A percentile compares a stretch with the other conserved stretches of the same genome.
Evolutionary conservation across 2,797 vertebrate genomes (phyloP).

Genomic region (Hydrocynus forskahlii): DNA sequence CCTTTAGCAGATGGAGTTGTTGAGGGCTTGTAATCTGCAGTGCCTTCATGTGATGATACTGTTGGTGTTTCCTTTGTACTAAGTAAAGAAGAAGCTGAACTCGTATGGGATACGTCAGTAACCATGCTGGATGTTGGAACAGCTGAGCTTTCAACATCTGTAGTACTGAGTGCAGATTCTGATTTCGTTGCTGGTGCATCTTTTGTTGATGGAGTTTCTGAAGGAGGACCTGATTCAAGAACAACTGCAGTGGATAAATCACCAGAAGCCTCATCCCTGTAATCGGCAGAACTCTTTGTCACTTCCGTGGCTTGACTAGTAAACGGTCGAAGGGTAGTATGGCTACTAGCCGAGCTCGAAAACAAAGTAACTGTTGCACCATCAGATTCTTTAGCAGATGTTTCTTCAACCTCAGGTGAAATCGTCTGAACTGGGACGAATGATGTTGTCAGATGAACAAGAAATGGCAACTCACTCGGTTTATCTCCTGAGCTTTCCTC

Average conservation of each 20-base stretch:
- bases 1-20: slow-evolving; percentile 2
- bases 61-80: background rate
- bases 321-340: background rate
- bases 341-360: background rate
- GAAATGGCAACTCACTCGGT: background rate
- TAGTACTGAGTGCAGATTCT: no score
- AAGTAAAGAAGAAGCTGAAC: background rate
- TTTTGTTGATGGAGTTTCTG: no score
- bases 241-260: slow-evolving; percentile 10
- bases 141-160: background rate
- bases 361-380: background rate
- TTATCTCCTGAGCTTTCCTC: slow-evolving; percentile 43
- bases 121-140: background rate
- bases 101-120: background rate
- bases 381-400: background rate
- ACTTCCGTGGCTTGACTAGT: background rate
- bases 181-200: no score
- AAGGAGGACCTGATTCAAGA: slow-evolving; percentile 29
- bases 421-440: slow-evolving; percentile 11
- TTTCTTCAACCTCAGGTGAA: slow-evolving; percentile 6
- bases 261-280: slow-evolving; percentile 35
- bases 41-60: background rate
- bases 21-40: background rate
- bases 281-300: no score
- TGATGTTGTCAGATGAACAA: slow-evolving; percentile 2